A percentile compares a stretch with the other conserved stretches of the same genome.
Evolutionary conservation across 2,113 vertebrate genomes (phyloP).

Genomic region (Mastomys coucha): DNA sequence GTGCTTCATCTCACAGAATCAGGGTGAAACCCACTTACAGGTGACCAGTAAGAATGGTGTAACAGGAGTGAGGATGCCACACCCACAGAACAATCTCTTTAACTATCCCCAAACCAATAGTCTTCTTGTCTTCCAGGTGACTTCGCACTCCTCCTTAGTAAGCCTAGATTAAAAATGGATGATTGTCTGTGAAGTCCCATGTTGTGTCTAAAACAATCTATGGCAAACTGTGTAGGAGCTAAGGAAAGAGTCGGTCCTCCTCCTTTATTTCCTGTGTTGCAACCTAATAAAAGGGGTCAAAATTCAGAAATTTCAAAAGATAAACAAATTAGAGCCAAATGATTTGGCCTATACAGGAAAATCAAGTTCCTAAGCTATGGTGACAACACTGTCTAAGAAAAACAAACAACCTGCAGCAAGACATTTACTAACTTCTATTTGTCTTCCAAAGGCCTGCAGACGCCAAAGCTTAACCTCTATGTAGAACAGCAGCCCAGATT

Average conservation of each 20-base stretch:
- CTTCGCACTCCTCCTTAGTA: not conserved
- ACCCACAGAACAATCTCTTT: not conserved
- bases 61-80: not conserved
- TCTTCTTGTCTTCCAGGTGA: not conserved
- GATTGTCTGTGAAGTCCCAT: slow-evolving; percentile 3
- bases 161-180: slow-evolving; percentile 25
- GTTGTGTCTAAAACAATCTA: not conserved
- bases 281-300: slow-evolving; percentile 42
- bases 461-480: not conserved
- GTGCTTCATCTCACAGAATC: not conserved
- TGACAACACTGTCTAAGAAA: not conserved
- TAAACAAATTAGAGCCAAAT: not conserved
- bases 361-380: not conserved
- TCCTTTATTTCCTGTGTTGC: not conserved
- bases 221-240: not conserved
- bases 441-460: not conserved
- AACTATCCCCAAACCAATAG: not conserved
- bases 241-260: slow-evolving; percentile 24
- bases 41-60: not conserved
- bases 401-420: not conserved
- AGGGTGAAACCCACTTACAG: not conserved
- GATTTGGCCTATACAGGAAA: not conserved
- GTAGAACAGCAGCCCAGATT: not conserved
- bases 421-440: not conserved
- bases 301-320: slow-evolving; percentile 53